Percentiles rank a stretch among this genome's conserved stretches.
These are phyloP conservation scores for Trogon melanurus DNA, from an alignment of 2,113 vertebrate species.

Conservation along the genomic window DNA sequence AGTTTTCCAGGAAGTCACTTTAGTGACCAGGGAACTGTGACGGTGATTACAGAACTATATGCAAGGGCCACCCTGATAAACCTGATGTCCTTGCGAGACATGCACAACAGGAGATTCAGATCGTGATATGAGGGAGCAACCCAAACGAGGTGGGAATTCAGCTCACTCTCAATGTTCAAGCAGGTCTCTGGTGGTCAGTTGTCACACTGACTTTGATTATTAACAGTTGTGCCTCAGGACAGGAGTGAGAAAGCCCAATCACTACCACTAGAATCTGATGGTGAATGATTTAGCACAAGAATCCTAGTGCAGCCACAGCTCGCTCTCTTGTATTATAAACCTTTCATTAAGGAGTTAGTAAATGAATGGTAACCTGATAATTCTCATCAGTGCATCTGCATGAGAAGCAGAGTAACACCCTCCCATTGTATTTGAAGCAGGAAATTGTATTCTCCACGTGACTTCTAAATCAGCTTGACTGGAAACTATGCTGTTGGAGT, in stretches of 20 bases:
- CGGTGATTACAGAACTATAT: not conserved
- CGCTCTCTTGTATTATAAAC: not conserved
- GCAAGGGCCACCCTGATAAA: not conserved
- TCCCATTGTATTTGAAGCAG: not conserved
- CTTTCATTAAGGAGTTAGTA: not conserved
- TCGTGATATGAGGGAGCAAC: not conserved
- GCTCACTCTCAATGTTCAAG: not conserved
- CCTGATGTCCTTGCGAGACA: not conserved
- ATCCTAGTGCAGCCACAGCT: not conserved
- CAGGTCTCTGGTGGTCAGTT: not conserved
- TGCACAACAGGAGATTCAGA: not conserved
- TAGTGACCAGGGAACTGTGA: not conserved
- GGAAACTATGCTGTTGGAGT: not conserved
- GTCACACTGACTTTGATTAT: not conserved
- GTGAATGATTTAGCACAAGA: not conserved
- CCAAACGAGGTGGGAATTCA: not conserved
- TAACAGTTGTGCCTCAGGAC: not conserved
- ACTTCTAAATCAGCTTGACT: not conserved
- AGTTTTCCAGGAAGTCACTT: not conserved
- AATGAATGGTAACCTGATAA: not conserved
- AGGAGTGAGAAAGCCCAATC: not conserved
- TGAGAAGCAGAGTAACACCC: not conserved
- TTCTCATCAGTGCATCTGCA: not conserved
- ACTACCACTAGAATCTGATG: not conserved
- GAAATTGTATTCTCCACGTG: not conserved